phyloP scores from a whole-genome alignment of 1,140 invertebrate genomes.

The Drosophila miranda region DNA sequence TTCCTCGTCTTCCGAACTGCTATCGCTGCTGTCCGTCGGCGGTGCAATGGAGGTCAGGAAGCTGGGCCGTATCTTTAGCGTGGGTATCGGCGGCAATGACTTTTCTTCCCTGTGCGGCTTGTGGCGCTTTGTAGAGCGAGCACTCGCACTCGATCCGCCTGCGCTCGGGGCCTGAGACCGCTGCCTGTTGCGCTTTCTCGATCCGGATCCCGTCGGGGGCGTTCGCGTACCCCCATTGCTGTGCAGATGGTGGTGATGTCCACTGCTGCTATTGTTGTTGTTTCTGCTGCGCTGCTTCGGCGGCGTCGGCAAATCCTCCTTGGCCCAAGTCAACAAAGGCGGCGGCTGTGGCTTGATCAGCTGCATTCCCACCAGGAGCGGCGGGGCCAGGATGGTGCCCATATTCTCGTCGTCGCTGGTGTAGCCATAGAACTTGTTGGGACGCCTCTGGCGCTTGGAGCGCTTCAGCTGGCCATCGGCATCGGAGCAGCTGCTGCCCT shows the following conservation, averaged over 20 bases:
- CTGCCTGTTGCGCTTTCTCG: conserved; percentile 39
- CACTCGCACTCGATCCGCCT: conserved; percentile 2
- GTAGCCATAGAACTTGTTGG: conserved; percentile 93
- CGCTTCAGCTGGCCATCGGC: conserved; percentile 85
- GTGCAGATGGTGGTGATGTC: conserved; percentile 42
- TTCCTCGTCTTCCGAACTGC: conserved; percentile 59
- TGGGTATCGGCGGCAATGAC: conserved; percentile 83
- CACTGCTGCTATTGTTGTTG: conserved; percentile 47
- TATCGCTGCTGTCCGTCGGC: conserved; percentile 58
- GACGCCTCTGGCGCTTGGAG: conserved; percentile 89
- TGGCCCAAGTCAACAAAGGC: conserved; percentile 86
- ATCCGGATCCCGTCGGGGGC: conserved; percentile 13
- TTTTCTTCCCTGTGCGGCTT: conserved; percentile 38
- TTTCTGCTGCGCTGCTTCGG: conserved; percentile 60
- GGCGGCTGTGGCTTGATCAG: conserved; percentile 85
- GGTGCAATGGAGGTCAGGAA: conserved; percentile 44
- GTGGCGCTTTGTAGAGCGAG: conserved; percentile 45
- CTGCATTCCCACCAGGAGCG: conserved; percentile 81
- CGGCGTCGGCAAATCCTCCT: conserved; percentile 84
- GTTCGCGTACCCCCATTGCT: conserved; percentile 38
- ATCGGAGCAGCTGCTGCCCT: conserved; percentile 82
- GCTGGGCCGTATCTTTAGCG: conserved; percentile 79
- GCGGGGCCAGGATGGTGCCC: conserved; percentile 56
- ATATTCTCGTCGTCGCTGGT: conserved; percentile 89
- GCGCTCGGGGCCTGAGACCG: conserved; percentile 19